Conservation (phyloP, 2,113 vertebrate species). For the Mesitornis unicolor region DNA sequence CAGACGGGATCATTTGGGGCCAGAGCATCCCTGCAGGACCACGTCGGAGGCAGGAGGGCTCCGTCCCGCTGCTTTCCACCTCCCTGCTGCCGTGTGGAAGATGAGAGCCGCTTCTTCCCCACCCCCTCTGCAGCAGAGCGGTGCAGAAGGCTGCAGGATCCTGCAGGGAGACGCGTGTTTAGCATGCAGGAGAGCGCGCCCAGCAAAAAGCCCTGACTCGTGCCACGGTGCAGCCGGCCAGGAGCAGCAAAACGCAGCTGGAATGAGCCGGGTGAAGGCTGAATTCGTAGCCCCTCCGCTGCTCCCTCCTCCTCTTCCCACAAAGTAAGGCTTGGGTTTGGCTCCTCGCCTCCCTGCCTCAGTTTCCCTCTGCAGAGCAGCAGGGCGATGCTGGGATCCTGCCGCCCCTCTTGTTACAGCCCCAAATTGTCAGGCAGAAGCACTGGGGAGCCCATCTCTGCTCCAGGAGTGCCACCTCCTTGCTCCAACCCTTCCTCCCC, state of each 20-base stretch:
- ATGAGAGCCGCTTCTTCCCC: background rate
- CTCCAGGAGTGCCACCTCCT: background rate
- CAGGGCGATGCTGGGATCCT: background rate
- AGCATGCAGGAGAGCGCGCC: background rate
- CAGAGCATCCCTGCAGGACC: accelerated
- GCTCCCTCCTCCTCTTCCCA: background rate
- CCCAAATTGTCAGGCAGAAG: accelerated
- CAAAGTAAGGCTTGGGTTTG: background rate
- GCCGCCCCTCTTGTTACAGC: accelerated
- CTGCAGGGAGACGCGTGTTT: conserved; percentile 13
- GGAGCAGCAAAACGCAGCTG: background rate
- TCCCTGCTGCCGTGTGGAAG: background rate
- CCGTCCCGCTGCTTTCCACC: background rate
- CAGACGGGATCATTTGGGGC: accelerated
- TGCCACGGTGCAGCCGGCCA: background rate
- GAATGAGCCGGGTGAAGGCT: accelerated
- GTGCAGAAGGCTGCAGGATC: conserved; percentile 15
- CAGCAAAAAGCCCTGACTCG: background rate
- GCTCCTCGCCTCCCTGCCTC: background rate
- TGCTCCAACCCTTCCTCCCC: background rate
- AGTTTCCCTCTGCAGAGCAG: background rate
- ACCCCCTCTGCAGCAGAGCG: conserved; percentile 42
- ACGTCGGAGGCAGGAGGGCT: background rate
- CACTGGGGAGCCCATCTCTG: background rate
- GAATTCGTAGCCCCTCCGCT: accelerated